Base-by-base conservation (phyloP, 37 sponge, comb jelly and placozoan genomes). In the Theonella swinhoei region DNA sequence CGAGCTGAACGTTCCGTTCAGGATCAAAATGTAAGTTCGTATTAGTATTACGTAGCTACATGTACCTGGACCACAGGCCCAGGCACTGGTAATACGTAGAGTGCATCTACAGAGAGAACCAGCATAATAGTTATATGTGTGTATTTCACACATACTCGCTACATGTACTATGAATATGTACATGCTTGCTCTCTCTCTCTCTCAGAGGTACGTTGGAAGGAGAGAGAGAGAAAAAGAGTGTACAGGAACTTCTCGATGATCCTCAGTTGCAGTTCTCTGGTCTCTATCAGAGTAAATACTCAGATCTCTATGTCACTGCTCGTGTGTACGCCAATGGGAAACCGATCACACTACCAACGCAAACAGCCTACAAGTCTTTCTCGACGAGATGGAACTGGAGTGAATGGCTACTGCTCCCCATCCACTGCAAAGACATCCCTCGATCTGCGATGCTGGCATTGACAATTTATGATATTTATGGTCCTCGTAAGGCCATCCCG, bases 281-380 rank as follows among this genome's bases (percentile, higher is more conserved):
- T 2, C 76, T 76, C 43, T 90, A 90, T 39, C 88, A 93, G 71
- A 88, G 87, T 42, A 90, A 91, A 1, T 82, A 81, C 66, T 90
- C 99, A 36, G 97, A 99, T 65, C 87, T 99, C 39, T 92, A 89
- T 38, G 94, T 99, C 26, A 78, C 87, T 39, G 88, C 88, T 62
- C 91, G 92, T 65, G 54, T 99, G 60, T 96, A 87, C 68, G 87
- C 95, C 35, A 80, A 91, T 64, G 97, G 95, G 34, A 76, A 85
- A 33, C 75, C 89, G 2, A 74, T 99, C 32, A 89, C 93, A 40
- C 86, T 97, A 2, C 96, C 99, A 2, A 70, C 86, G 0, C 91
- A 90, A 47, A 97, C 99, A 19, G 80, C 94, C 26, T 97, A 97
- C 88, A 97, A 97, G 60, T 62, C 96, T n/a, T 99, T 99, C 83